A percentile compares a stretch with the other conserved stretches of the same genome.
Evolutionary conservation across 1,140 invertebrate genomes (phyloP).

Genomic region (Chelonus insularis): DNA sequence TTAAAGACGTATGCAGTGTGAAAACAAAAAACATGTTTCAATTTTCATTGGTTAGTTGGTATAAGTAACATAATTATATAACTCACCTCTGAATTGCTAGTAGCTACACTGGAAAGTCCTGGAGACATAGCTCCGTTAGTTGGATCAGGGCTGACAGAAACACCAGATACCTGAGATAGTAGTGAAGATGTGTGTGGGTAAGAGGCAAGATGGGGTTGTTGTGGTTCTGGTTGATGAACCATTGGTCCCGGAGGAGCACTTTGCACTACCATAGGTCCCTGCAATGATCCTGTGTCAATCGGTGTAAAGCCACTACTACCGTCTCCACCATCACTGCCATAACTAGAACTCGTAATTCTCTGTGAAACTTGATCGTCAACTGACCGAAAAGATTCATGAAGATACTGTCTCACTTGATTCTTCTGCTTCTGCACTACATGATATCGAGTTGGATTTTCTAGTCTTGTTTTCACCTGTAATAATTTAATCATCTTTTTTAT

Average conservation of each 20-base stretch:
- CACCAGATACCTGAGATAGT: conserved; percentile 39
- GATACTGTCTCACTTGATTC: conserved; percentile 82
- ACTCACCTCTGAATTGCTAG: conserved; percentile 75
- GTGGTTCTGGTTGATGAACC: conserved; percentile 42
- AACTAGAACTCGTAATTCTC: conserved; percentile 26
- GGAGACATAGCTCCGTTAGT: conserved; percentile 67
- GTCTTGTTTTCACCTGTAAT: conserved; percentile 80
- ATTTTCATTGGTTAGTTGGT: too few relatives aligned
- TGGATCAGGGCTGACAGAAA: conserved; percentile 61
- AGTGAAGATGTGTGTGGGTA: conserved; percentile 44
- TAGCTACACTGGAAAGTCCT: conserved; percentile 72
- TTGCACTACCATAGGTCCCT: conserved; percentile 47
- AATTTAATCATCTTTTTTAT: too few relatives aligned
- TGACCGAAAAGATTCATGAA: conserved; percentile 72
- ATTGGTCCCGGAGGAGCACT: conserved; percentile 50
- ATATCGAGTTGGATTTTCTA: conserved; percentile 90
- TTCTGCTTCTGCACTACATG: conserved; percentile 90
- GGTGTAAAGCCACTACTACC: conserved; percentile 44
- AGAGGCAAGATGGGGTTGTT: conserved; percentile 54
- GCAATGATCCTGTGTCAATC: conserved; percentile 37
- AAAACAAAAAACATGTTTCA: too few relatives aligned
- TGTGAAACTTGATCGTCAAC: conserved; percentile 26
- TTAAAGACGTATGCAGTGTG: too few relatives aligned
- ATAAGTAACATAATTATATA: not conserved
- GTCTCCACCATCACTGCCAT: conserved; percentile 27